Evolutionary conservation across 2,888 invertebrate species (phyloP).

Genomic region (Sepiola atlantica): DNA sequence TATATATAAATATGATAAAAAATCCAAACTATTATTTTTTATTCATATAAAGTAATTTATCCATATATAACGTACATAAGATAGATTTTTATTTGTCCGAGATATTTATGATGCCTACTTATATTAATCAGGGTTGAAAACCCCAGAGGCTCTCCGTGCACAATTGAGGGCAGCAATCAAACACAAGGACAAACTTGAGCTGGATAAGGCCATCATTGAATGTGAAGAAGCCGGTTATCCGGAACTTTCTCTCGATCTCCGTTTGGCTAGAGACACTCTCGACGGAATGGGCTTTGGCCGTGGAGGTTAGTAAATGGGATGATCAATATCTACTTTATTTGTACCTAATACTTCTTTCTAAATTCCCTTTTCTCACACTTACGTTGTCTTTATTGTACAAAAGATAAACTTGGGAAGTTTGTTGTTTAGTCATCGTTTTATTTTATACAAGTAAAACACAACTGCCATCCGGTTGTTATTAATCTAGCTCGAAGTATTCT

Average conservation of each 20-base stretch:
- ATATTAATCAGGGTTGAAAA: background rate
- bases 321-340: background rate
- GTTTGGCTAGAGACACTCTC: background rate
- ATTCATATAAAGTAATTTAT: no score
- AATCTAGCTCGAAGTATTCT: no score
- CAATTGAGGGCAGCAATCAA: background rate
- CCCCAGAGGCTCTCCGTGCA: background rate
- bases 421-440: no score
- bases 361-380: no score
- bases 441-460: no score
- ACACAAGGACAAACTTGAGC: background rate
- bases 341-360: background rate
- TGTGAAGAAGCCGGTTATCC: constrained; percentile 22
- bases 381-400: no score
- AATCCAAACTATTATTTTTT: no score
- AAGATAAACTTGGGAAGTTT: no score
- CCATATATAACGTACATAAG: no score
- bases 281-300: background rate
- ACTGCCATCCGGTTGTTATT: no score
- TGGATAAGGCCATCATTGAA: constrained; percentile 24
- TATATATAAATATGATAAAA: no score
- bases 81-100: no score
- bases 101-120: background rate
- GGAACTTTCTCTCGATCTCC: background rate
- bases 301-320: background rate